Conservation (phyloP, 2,888 invertebrate species). For the Lissonota sp. region DNA sequence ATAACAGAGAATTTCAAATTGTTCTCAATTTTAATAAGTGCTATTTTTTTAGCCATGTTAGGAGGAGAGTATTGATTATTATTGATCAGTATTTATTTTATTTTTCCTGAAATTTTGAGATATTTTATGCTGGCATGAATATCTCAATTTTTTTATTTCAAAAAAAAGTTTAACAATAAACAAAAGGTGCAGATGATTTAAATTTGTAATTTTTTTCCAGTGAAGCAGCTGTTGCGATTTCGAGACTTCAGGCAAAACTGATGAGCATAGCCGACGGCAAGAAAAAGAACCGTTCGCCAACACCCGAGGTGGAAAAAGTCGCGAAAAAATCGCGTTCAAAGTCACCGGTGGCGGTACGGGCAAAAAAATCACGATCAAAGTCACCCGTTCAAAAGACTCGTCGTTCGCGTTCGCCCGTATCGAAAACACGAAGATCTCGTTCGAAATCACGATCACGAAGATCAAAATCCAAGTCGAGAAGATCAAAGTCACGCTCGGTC, state of each 20-base stretch:
- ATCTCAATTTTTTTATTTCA: no score
- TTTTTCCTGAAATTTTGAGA: no score
- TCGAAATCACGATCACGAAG: slow-evolving; percentile 76
- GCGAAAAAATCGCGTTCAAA: slow-evolving; percentile 76
- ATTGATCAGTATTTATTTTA: no score
- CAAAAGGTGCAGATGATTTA: background rate
- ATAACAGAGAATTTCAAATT: no score
- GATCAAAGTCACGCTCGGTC: slow-evolving; percentile 75
- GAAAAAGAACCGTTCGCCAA: slow-evolving; percentile 81
- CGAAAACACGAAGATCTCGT: slow-evolving; percentile 72
- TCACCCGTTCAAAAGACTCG: slow-evolving; percentile 73
- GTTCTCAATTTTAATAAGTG: no score
- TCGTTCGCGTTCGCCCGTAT: slow-evolving; percentile 75
- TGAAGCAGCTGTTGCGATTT: slow-evolving; percentile 85
- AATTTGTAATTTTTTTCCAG: slow-evolving; percentile 71
- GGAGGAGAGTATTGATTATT: no score
- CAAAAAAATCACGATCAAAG: slow-evolving; percentile 80
- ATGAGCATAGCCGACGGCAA: slow-evolving; percentile 87
- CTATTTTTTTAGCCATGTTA: no score
- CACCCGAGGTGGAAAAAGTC: slow-evolving; percentile 74
- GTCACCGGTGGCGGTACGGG: slow-evolving; percentile 74
- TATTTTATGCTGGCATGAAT: no score
- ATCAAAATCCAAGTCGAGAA: slow-evolving; percentile 70
- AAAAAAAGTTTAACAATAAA: no score
- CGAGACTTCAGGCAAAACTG: slow-evolving; percentile 87